Evolutionary conservation across 2,113 vertebrate species (phyloP).

Genomic region (Numida meleagris): DNA sequence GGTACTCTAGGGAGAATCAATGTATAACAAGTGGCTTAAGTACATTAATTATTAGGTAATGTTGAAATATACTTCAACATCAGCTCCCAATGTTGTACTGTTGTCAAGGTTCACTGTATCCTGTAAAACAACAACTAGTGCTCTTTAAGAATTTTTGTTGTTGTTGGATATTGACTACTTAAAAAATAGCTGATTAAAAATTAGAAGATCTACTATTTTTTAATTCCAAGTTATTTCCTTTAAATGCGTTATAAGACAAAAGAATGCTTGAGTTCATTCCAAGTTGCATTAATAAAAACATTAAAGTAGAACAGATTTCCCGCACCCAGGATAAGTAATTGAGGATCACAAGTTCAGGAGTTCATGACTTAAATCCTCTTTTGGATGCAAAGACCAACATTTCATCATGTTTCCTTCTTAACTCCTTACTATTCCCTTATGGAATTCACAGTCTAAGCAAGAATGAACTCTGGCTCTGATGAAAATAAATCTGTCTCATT

Average conservation of each 20-base stretch:
- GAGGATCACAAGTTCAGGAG: constrained; percentile 63
- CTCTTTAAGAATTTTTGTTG: neutral
- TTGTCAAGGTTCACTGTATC: neutral
- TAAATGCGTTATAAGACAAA: neutral
- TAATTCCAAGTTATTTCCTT: constrained; percentile 13
- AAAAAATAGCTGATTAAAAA: constrained; percentile 18
- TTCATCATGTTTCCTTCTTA: constrained; percentile 64
- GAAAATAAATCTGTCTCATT: constrained; percentile 57
- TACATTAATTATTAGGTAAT: neutral
- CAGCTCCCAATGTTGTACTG: neutral
- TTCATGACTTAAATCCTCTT: constrained; percentile 64
- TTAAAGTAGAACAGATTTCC: constrained; percentile 56
- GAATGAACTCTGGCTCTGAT: constrained; percentile 25
- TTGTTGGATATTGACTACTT: neutral
- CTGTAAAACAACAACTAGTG: constrained; percentile 4
- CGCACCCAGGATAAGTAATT: constrained; percentile 53
- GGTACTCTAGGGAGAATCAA: neutral
- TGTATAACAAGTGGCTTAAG: neutral
- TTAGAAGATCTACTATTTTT: constrained; percentile 38
- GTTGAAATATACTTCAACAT: neutral
- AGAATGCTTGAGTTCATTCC: constrained; percentile 36
- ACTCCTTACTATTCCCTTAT: constrained; percentile 57
- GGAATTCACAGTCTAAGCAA: constrained; percentile 62
- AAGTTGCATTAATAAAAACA: constrained; percentile 62
- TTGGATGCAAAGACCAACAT: constrained; percentile 52